A percentile compares a stretch with the other conserved stretches of the same genome.
phyloP scores from a whole-genome alignment of 30 jellyfish, hydroid and myxozoan species.

The Chrysaora quinquecirrha region DNA sequence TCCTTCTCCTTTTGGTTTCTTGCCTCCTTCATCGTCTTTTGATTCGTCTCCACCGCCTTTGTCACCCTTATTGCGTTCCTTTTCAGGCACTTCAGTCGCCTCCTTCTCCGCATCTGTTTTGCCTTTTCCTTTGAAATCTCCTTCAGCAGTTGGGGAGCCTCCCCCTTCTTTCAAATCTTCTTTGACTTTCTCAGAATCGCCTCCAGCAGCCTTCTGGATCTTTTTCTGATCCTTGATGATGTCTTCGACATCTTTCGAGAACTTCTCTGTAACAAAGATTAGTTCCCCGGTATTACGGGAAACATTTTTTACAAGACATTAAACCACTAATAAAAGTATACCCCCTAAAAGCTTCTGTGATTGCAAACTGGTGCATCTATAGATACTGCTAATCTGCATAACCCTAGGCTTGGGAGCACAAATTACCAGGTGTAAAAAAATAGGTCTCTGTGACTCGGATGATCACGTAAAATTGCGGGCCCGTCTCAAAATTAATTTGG shows the following conservation, averaged over 20 bases:
- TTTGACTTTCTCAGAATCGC: constrained; percentile 14
- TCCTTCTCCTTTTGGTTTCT: constrained; percentile 9
- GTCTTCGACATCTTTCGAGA: constrained; percentile 49
- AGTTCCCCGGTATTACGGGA: too few relatives aligned
- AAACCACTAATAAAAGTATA: too few relatives aligned
- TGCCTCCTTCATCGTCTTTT: constrained; percentile 20
- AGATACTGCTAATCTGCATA: too few relatives aligned
- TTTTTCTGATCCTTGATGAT: constrained; percentile 62
- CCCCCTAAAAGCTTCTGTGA: too few relatives aligned
- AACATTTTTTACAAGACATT: too few relatives aligned
- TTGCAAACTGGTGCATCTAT: too few relatives aligned
- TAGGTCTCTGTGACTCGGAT: too few relatives aligned
- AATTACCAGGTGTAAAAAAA: too few relatives aligned
- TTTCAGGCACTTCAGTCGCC: constrained; percentile 75
- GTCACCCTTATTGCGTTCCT: constrained; percentile 17
- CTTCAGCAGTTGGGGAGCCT: constrained; percentile 63
- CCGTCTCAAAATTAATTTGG: too few relatives aligned
- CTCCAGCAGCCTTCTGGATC: constrained; percentile 56
- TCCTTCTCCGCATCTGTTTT: constrained; percentile 69
- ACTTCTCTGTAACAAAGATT: constrained; percentile 25
- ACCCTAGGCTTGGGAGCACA: too few relatives aligned
- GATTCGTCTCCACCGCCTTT: background rate
- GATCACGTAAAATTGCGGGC: too few relatives aligned
- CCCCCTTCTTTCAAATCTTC: constrained; percentile 53
- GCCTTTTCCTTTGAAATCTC: constrained; percentile 67